A percentile compares a stretch with the other conserved stretches of the same genome.
These are phyloP conservation scores for Danionella cerebrum DNA, from an alignment of 2,113 vertebrate genomes.

Conservation along the genomic window DNA sequence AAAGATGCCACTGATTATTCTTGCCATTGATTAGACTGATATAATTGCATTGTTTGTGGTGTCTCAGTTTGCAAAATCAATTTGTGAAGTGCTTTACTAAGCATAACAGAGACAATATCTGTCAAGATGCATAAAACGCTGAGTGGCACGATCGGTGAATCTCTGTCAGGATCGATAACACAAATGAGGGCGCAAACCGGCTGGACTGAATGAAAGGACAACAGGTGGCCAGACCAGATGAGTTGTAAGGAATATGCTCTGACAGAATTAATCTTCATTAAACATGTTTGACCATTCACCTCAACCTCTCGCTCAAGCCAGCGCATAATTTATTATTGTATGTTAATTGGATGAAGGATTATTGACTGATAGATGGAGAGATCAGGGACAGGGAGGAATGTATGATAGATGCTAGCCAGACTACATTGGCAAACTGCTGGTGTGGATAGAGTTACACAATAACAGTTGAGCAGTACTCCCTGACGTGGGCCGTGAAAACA, in stretches of 20 bases:
- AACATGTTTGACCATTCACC: slow-evolving; percentile 54
- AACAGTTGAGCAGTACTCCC: slow-evolving; percentile 36
- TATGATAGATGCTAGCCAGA: slow-evolving; percentile 17
- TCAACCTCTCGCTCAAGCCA: neutral
- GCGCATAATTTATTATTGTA: slow-evolving; percentile 57
- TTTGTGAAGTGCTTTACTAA: neutral
- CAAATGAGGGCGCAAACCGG: neutral
- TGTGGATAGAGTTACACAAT: slow-evolving; percentile 37
- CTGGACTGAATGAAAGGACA: neutral
- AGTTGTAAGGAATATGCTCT: neutral
- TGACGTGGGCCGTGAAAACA: slow-evolving; percentile 49
- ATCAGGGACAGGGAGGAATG: slow-evolving; percentile 37
- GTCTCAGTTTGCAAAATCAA: slow-evolving; percentile 6
- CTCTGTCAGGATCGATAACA: slow-evolving; percentile 6
- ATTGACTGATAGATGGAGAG: slow-evolving; percentile 54
- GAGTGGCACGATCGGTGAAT: neutral
- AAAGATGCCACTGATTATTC: slow-evolving; percentile 7
- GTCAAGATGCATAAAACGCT: neutral
- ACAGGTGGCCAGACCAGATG: neutral
- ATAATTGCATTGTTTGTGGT: neutral
- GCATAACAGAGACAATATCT: neutral
- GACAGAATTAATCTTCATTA: slow-evolving; percentile 57
- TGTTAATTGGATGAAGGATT: slow-evolving; percentile 59
- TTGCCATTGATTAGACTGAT: neutral
- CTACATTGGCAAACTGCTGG: slow-evolving; percentile 46